These are phyloP conservation scores for Poeciliopsis infans DNA, from an alignment of 2,797 vertebrate genomes.

Conservation along the genomic window DNA sequence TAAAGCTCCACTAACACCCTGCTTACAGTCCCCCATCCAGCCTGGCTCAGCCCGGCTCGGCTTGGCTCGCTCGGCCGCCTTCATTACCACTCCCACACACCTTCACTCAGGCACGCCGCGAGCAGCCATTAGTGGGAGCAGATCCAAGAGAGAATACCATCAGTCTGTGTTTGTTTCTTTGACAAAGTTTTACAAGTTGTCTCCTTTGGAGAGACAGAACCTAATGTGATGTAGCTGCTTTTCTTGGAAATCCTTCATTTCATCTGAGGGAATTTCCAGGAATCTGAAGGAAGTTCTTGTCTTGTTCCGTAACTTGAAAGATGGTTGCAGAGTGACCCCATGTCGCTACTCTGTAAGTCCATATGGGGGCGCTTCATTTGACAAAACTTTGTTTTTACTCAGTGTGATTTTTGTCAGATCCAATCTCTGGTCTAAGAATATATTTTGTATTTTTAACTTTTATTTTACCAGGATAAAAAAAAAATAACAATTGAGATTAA, in stretches of 20 bases:
- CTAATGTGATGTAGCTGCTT: not conserved
- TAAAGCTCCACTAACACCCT: constrained; percentile 72
- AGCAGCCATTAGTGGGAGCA: constrained; percentile 31
- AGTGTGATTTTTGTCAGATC: not conserved
- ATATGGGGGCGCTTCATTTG: not conserved
- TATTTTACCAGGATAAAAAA: no score
- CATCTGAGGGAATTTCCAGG: not conserved
- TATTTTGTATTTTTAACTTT: no score
- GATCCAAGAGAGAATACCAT: constrained; percentile 10
- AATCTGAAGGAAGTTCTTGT: not conserved
- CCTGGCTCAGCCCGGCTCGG: constrained; percentile 46
- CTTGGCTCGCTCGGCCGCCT: constrained; percentile 24
- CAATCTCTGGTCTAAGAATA: not conserved
- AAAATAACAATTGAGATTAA: no score
- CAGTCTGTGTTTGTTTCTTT: constrained; percentile 18
- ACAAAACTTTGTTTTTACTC: not conserved
- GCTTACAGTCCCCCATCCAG: constrained; percentile 62
- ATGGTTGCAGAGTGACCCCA: not conserved
- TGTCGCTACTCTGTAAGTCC: not conserved
- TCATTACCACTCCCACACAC: constrained; percentile 56
- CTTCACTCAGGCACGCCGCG: constrained; percentile 5
- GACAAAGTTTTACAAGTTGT: constrained; percentile 21
- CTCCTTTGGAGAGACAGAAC: not conserved
- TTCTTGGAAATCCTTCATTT: not conserved
- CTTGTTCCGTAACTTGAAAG: not conserved